Evolutionary conservation across 2,797 vertebrate species (phyloP).

Genomic region (Argentina silus): DNA sequence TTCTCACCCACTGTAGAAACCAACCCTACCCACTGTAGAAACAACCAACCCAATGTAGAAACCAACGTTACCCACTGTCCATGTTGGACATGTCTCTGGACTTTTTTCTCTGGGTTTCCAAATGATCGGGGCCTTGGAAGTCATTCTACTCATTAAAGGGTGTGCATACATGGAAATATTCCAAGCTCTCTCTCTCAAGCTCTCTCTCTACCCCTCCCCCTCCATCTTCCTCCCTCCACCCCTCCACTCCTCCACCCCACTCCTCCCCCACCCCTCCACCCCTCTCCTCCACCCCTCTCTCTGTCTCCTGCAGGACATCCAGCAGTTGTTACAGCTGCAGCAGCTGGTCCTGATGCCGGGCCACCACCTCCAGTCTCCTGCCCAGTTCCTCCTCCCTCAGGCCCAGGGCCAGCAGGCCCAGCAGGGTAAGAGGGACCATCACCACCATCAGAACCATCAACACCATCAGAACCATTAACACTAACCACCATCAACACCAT

Average conservation of each 20-base stretch:
- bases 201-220: not conserved
- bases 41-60: no score
- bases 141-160: no score
- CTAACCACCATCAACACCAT: not conserved
- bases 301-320: slow-evolving; percentile 82
- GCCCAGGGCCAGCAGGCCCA: slow-evolving; percentile 85
- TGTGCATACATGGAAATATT: no score
- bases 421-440: slow-evolving; percentile 75
- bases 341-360: slow-evolving; percentile 90
- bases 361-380: slow-evolving; percentile 87
- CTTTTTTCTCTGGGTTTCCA: no score
- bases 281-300: not conserved
- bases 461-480: not conserved
- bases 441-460: not conserved
- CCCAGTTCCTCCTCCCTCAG: slow-evolving; percentile 91
- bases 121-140: no score
- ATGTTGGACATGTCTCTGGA: no score
- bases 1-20: no score
- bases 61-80: no score
- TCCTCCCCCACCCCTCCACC: not conserved
- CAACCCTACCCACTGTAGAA: no score
- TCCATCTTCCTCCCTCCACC: not conserved
- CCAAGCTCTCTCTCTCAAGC: not conserved
- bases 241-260: not conserved
- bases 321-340: slow-evolving; percentile 91